Conservation (phyloP, 1,140 invertebrate genomes). For the Bombus soroeensis region DNA sequence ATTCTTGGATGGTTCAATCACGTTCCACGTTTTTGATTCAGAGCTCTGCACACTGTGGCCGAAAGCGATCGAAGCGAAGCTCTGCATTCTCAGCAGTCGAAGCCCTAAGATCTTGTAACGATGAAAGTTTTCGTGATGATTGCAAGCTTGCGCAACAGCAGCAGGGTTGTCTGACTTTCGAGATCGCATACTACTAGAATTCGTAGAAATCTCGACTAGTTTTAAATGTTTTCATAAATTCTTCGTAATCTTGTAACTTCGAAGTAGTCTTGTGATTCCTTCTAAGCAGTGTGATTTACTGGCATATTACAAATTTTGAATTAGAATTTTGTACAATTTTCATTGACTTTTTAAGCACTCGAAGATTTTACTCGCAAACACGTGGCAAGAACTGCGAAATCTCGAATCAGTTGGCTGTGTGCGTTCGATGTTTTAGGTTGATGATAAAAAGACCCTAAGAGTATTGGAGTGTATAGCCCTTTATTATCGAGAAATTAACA, state of each 20-base stretch:
- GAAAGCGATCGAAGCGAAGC: background rate
- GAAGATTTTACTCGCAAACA: background rate
- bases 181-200: background rate
- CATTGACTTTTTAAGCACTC: background rate
- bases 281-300: background rate
- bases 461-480: too few relatives aligned
- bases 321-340: too few relatives aligned
- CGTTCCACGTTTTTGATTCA: background rate
- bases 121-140: background rate
- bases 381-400: too few relatives aligned
- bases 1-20: background rate
- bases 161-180: background rate
- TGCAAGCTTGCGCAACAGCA: background rate
- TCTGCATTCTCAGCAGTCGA: background rate
- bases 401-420: too few relatives aligned
- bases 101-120: background rate
- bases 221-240: background rate
- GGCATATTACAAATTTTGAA: too few relatives aligned
- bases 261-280: background rate
- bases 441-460: accelerated
- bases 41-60: too few relatives aligned
- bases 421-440: too few relatives aligned
- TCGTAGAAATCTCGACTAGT: background rate
- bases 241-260: background rate
- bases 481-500: too few relatives aligned